phyloP scores from a whole-genome alignment of 2,888 invertebrate species.

The Cantharis nigra region DNA sequence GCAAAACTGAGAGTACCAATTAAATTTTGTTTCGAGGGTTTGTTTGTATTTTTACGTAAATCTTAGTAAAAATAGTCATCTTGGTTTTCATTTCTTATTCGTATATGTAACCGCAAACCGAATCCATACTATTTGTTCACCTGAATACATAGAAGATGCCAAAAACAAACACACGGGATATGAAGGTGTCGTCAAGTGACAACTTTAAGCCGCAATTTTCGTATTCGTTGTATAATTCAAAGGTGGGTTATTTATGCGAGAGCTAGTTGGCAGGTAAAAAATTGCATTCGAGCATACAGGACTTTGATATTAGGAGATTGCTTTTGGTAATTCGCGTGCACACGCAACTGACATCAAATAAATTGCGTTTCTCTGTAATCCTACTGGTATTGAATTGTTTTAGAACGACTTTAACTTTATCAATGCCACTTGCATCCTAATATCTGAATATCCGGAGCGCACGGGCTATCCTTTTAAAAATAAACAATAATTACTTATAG shows the following conservation, averaged over 20 bases:
- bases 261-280: conserved; percentile 28
- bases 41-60: not conserved
- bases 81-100: conserved; percentile 11
- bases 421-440: conserved; percentile 24
- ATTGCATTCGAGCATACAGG: conserved; percentile 28
- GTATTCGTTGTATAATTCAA: conserved; percentile 28
- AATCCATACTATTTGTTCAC: conserved; percentile 33
- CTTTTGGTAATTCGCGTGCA: conserved; percentile 29
- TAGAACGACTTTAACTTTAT: conserved; percentile 24
- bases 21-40: not conserved
- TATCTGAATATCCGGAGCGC: not conserved
- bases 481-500: conserved; percentile 1
- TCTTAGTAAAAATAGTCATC: not conserved
- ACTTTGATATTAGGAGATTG: conserved; percentile 32
- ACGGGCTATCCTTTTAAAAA: not conserved
- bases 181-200: conserved; percentile 32
- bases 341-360: conserved; percentile 32
- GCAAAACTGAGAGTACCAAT: not conserved
- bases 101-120: conserved; percentile 20
- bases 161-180: conserved; percentile 36
- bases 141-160: conserved; percentile 36
- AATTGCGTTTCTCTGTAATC: conserved; percentile 30
- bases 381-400: conserved; percentile 29
- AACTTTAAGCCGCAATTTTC: conserved; percentile 32
- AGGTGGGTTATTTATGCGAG: conserved; percentile 29